Conservation (phyloP, 2,797 vertebrate species). For the Ceryle rudis region DNA sequence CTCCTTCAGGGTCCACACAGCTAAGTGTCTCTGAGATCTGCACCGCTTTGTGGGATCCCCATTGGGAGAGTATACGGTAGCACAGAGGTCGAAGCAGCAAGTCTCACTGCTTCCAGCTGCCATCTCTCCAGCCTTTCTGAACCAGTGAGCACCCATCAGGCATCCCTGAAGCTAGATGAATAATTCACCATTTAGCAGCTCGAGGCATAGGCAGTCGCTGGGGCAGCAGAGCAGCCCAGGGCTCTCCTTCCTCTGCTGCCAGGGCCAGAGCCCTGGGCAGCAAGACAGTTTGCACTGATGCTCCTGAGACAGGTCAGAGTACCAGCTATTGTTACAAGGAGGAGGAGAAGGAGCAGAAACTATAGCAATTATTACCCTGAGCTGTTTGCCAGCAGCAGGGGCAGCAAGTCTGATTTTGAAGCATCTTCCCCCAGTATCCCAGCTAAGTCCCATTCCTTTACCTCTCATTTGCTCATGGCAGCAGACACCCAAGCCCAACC, state of each 20-base stretch:
- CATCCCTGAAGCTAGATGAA: neutral
- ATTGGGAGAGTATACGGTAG: neutral
- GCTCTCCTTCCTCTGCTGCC: neutral
- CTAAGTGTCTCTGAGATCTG: neutral
- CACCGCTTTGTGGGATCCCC: neutral
- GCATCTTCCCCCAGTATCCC: neutral
- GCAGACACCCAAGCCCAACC: neutral
- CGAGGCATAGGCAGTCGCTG: accelerated
- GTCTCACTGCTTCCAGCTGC: neutral
- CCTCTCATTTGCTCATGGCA: neutral
- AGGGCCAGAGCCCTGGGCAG: accelerated
- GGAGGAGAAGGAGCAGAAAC: neutral
- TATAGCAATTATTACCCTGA: neutral
- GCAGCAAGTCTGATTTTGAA: neutral
- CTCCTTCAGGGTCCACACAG: neutral
- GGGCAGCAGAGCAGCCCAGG: neutral
- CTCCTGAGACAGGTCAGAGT: neutral
- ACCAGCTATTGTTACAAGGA: neutral
- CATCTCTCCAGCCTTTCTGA: neutral
- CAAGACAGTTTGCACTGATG: neutral
- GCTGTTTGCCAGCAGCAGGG: neutral
- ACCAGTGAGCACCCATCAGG: accelerated
- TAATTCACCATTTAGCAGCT: neutral
- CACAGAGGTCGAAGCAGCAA: neutral
- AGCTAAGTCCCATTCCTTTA: accelerated